Base-by-base conservation (phyloP, 2,797 vertebrate genomes). In the Alca torda region DNA sequence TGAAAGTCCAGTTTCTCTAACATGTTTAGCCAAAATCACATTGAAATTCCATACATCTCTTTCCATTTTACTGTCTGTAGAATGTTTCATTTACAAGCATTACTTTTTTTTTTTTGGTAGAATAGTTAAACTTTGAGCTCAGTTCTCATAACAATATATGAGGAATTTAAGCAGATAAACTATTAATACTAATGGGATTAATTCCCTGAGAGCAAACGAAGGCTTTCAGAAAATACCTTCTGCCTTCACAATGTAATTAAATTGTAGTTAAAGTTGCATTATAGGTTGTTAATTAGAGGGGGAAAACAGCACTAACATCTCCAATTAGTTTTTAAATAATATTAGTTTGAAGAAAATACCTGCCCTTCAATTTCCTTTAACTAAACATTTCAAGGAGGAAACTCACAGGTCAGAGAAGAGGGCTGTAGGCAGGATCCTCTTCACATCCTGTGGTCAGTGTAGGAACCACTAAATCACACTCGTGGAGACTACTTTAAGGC, bases 141-240 rank as follows among this genome's bases (percentile, higher is more conserved):
- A 11, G 21, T 81, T 72, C 68, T 85, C 60, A 73, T 84, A 93
- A 86, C 63, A 73, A 74, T 79, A 51, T 43, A n/a, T 3, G 10
- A 95, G 64, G 45, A 85, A 87, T 85, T 93, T 70, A 80, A 85
- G 78, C 60, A 96, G 91, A 83, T 77, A 72, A 93, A 53, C 74
- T 83, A 60, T 89, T 95, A 93, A 91, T 91, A 87, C 75, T 92
- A 83, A 90, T 64, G 75, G 56, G 72, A 95, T 92, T 92, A 87
- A 89, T 94, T 93, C 48, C 56, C 53, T 70, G 60, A 86, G 7
- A 93, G 53, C 72, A 89, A 83, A 45, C 60, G 46, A 78, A 92
- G 79, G 48, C 56, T 85, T 85, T 91, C 30, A 41, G 51, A 87
- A 93, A 80, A 64, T 94, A 53, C 41, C 30, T 77, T 92, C 75